Percentiles rank a stretch among this genome's conserved stretches.
Evolutionary conservation across 2,797 vertebrate species (phyloP).

Genomic region (Cossypha dichroa): DNA sequence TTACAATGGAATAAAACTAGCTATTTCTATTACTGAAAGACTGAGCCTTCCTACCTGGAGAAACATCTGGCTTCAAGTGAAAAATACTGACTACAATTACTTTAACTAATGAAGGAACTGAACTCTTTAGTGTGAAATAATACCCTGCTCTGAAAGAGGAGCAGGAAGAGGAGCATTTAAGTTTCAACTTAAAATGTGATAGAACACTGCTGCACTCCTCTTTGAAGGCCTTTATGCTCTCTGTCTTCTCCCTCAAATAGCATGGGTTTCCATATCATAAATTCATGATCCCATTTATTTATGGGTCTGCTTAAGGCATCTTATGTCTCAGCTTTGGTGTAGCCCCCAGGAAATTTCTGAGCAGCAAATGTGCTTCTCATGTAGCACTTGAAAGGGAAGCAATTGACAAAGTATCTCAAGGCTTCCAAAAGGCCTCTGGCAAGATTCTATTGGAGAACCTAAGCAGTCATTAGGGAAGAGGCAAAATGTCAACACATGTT

Average conservation of each 20-base stretch:
- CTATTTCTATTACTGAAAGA: neutral
- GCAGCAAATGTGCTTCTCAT: neutral
- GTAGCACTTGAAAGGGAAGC: neutral
- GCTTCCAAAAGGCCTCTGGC: neutral
- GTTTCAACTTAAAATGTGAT: neutral
- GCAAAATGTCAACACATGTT: neutral
- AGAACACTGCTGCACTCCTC: neutral
- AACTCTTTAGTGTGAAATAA: neutral
- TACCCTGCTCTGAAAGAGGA: neutral
- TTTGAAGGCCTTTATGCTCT: neutral
- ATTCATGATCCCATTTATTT: neutral
- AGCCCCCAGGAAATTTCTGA: neutral
- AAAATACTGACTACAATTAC: neutral
- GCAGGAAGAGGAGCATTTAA: neutral
- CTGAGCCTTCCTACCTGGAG: neutral
- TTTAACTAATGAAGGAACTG: neutral
- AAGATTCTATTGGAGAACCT: neutral
- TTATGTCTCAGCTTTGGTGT: neutral
- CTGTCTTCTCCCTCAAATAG: neutral
- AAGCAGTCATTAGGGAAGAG: neutral
- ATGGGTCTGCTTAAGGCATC: neutral
- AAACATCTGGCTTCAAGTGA: neutral
- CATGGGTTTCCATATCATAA: neutral
- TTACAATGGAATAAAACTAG: neutral
- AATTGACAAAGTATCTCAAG: rapidly evolving